Conservation (phyloP, 1,140 invertebrate genomes). For the Drosophila littoralis region DNA sequence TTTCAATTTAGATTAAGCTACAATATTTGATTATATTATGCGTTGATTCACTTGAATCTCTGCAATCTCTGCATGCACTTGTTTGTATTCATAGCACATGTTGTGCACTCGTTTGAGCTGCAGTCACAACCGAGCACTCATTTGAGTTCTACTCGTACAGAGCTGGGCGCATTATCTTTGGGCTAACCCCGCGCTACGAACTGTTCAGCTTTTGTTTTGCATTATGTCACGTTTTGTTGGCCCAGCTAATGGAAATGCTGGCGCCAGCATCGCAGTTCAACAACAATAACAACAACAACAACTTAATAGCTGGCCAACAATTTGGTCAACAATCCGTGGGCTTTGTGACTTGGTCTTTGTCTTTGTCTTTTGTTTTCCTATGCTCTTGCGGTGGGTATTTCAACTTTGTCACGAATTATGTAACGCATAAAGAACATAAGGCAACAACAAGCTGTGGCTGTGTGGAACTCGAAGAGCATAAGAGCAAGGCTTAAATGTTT, state of each 20-base stretch:
- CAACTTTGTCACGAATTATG: neutral
- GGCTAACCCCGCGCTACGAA: neutral
- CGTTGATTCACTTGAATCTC: no score
- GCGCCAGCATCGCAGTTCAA: slow-evolving; percentile 34
- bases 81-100: neutral
- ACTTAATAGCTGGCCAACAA: slow-evolving; percentile 36
- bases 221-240: slow-evolving; percentile 31
- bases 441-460: neutral
- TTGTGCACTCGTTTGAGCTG: neutral
- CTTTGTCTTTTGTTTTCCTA: neutral
- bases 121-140: neutral
- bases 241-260: slow-evolving; percentile 39
- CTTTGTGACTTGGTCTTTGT: slow-evolving; percentile 15
- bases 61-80: no score
- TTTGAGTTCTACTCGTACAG: neutral
- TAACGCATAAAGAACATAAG: neutral
- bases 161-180: neutral
- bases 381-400: neutral
- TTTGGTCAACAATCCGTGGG: slow-evolving; percentile 35
- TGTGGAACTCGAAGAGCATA: no score
- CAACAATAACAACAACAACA: slow-evolving; percentile 21
- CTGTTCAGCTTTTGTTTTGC: neutral
- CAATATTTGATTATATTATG: no score
- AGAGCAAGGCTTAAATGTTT: no score
- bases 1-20: no score